These are phyloP conservation scores for Tachysurus vachellii DNA, from an alignment of 2,113 vertebrate species.

Conservation along the genomic window DNA sequence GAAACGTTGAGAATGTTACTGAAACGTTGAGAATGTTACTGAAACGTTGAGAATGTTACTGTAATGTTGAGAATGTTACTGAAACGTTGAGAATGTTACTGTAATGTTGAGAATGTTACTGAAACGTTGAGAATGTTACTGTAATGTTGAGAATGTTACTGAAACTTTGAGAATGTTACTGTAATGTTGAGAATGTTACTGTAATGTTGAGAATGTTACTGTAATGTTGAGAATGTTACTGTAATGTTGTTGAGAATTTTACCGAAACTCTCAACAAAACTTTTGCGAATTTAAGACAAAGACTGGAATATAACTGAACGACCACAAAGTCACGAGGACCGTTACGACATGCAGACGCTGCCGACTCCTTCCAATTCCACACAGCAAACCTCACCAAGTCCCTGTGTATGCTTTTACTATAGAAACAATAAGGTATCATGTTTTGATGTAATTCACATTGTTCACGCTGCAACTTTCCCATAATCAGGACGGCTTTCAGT, in stretches of 20 bases:
- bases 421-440: not conserved
- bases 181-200: too few relatives aligned
- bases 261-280: not conserved
- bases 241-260: not conserved
- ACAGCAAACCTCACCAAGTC: not conserved
- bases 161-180: too few relatives aligned
- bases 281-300: too few relatives aligned
- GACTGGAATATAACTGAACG: not conserved
- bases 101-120: not conserved
- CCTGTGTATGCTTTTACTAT: not conserved
- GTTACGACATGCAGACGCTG: not conserved
- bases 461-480: constrained; percentile 6
- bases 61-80: too few relatives aligned
- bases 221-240: too few relatives aligned
- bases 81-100: not conserved
- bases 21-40: not conserved
- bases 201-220: too few relatives aligned
- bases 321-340: not conserved
- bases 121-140: not conserved
- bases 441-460: not conserved
- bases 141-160: too few relatives aligned
- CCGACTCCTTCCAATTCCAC: not conserved
- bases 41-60: not conserved
- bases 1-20: not conserved
- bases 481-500: not conserved